Percentiles rank a stretch among this genome's conserved stretches.
Conservation (phyloP, 2,113 vertebrate species). For the Cyphotilapia sp. region DNA sequence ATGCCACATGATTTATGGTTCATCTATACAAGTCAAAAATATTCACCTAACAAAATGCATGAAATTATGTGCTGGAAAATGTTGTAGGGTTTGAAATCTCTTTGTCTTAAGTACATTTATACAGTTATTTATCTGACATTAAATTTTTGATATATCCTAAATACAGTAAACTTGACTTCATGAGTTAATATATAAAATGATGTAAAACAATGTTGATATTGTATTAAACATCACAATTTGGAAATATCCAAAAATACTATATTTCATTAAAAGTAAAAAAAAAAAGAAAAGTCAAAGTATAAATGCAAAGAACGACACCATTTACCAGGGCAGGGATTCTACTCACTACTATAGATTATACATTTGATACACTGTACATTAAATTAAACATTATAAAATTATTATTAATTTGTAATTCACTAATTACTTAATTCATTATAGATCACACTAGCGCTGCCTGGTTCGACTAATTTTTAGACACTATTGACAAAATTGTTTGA, state of each 20-base stretch:
- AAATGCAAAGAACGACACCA: neutral
- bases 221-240: neutral
- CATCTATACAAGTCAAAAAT: neutral
- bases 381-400: neutral
- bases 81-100: neutral
- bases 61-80: neutral
- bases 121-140: neutral
- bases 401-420: neutral
- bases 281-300: neutral
- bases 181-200: neutral
- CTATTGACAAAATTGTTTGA: neutral
- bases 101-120: neutral
- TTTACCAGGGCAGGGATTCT: neutral
- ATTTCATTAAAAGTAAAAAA: neutral
- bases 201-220: neutral
- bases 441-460: neutral
- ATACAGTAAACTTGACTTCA: neutral
- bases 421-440: neutral
- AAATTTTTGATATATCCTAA: neutral
- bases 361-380: neutral
- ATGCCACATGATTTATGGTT: neutral
- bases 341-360: neutral
- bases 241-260: neutral
- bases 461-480: neutral
- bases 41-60: neutral